These are phyloP conservation scores for Hyposoter dolosus DNA, from an alignment of 2,888 invertebrate species.

Conservation along the genomic window DNA sequence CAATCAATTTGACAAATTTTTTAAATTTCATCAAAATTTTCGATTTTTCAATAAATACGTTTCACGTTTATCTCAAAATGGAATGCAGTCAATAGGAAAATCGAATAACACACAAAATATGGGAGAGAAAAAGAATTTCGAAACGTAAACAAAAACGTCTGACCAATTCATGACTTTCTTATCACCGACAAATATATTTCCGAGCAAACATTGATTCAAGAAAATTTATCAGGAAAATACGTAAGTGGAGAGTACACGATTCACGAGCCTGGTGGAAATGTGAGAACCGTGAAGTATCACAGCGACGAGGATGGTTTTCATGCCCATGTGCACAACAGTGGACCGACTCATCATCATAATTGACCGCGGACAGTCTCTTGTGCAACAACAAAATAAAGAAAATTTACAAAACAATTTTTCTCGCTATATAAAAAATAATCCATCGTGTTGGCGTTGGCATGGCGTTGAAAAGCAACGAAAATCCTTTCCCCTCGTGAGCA, in stretches of 20 bases:
- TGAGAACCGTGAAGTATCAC: constrained; percentile 71
- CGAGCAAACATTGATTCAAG: constrained; percentile 5
- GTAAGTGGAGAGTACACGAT: constrained; percentile 70
- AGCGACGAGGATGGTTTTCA: constrained; percentile 70
- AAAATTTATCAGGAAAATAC: constrained; percentile 61
- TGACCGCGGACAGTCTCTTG: not conserved
- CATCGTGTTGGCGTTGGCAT: too few relatives aligned
- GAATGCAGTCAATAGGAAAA: not conserved
- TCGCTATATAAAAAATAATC: not conserved
- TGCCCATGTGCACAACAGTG: constrained; percentile 67
- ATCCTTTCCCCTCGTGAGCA: too few relatives aligned
- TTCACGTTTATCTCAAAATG: not conserved
- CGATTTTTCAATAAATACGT: not conserved
- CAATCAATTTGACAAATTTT: not conserved
- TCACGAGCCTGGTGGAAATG: constrained; percentile 71
- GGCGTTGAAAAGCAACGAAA: too few relatives aligned
- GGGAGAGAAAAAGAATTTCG: not conserved
- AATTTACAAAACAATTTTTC: not conserved
- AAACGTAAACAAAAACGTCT: not conserved
- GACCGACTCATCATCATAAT: constrained; percentile 59
- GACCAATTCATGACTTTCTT: not conserved
- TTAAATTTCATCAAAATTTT: not conserved
- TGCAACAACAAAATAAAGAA: not conserved
- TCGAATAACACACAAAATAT: not conserved
- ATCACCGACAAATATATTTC: not conserved